phyloP scores from a whole-genome alignment of 1,140 invertebrate genomes.

The Zaprionus kolodkinae region DNA sequence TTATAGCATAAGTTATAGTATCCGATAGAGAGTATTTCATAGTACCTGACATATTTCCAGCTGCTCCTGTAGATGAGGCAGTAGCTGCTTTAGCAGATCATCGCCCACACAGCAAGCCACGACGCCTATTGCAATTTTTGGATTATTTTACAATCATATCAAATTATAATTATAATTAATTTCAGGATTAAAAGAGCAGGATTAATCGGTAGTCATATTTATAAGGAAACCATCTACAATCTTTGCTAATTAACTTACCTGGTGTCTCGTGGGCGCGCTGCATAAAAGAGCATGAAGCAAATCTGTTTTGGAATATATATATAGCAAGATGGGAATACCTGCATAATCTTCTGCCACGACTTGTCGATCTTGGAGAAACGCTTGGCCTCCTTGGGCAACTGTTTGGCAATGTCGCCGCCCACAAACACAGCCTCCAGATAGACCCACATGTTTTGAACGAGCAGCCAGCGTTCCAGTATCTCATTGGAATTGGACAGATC shows the following conservation, averaged over 20 bases:
- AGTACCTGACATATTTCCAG: conserved; percentile 94
- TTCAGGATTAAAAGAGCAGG: neutral
- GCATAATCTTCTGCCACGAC: conserved; percentile 99
- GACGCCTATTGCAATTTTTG: conserved; percentile 85
- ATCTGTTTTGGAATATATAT: neutral
- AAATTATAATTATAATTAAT: neutral
- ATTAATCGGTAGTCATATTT: neutral
- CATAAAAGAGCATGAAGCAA: conserved; percentile 13
- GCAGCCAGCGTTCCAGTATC: conserved; percentile 97
- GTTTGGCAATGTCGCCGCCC: conserved; percentile 98
- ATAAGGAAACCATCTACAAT: neutral
- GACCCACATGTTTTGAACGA: conserved; percentile 99
- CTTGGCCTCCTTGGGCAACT: conserved; percentile 97
- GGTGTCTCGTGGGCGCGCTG: conserved; percentile 89
- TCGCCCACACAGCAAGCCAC: conserved; percentile 98
- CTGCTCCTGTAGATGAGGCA: conserved; percentile 98
- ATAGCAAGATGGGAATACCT: conserved; percentile 87
- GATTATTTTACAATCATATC: neutral
- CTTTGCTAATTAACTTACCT: conserved; percentile 84
- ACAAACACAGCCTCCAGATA: conserved; percentile 99
- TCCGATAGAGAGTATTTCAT: neutral
- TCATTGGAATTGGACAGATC: conserved; percentile 98
- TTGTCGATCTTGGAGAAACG: conserved; percentile 98
- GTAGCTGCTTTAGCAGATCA: conserved; percentile 94
- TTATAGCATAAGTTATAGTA: neutral